Evolutionary conservation across 2,113 vertebrate genomes (phyloP).

Genomic region (Heptranchias perlo): DNA sequence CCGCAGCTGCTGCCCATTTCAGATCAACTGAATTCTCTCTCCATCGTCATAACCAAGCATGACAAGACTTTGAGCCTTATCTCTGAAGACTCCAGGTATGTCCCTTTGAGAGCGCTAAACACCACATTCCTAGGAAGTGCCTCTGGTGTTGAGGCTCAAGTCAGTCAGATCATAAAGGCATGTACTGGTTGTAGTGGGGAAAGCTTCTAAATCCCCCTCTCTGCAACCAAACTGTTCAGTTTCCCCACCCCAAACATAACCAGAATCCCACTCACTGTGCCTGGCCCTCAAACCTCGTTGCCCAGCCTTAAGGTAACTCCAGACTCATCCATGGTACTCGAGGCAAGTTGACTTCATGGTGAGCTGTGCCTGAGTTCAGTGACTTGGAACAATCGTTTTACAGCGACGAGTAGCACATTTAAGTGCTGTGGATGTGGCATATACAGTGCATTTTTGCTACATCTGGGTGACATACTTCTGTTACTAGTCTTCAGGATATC

Average conservation of each 20-base stretch:
- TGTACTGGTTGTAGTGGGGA: too few species aligned
- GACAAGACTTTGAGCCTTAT: not conserved
- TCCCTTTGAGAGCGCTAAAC: not conserved
- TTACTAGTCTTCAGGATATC: not conserved
- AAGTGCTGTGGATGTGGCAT: not conserved
- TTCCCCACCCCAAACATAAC: not conserved
- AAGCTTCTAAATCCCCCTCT: not conserved
- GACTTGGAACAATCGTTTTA: not conserved
- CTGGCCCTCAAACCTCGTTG: not conserved
- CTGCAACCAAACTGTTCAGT: not conserved
- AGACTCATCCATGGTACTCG: not conserved
- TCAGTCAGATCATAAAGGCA: too few species aligned
- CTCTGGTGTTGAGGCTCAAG: too few species aligned
- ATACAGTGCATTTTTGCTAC: not conserved
- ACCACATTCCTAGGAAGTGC: too few species aligned
- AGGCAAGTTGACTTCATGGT: not conserved
- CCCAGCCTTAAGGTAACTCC: not conserved
- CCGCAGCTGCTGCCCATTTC: not conserved
- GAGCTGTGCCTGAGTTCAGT: not conserved
- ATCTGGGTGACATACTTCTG: not conserved
- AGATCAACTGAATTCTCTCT: not conserved
- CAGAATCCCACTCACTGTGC: not conserved
- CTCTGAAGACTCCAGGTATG: not conserved
- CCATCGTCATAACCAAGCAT: not conserved
- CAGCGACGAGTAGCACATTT: not conserved